Conservation (phyloP, 2,797 vertebrate genomes). For the Etheostoma perlongum region DNA sequence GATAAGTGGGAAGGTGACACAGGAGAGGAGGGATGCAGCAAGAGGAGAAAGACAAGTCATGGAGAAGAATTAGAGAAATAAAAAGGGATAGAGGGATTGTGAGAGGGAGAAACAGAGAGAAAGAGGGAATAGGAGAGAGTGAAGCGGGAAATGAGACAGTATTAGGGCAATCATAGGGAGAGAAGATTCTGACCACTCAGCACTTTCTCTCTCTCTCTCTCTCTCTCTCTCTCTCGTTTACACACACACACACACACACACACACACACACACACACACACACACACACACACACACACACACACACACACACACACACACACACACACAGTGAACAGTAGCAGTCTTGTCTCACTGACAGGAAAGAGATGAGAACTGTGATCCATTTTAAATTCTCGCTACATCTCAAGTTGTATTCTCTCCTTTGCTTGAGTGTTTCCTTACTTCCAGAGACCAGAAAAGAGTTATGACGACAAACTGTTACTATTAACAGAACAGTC, state of each 20-base stretch:
- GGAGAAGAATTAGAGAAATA: slow-evolving; percentile 43
- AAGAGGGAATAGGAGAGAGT: slow-evolving; percentile 62
- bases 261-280: slow-evolving; percentile 23
- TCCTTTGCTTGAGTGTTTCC: slow-evolving; percentile 65
- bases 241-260: slow-evolving; percentile 40
- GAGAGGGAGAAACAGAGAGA: slow-evolving; percentile 42
- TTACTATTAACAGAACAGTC: slow-evolving; percentile 41
- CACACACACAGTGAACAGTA: slow-evolving; percentile 67
- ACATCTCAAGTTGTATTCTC: slow-evolving; percentile 68
- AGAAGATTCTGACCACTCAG: slow-evolving; percentile 82
- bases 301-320: slow-evolving; percentile 36
- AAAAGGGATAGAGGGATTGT: slow-evolving; percentile 38
- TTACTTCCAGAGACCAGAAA: slow-evolving; percentile 46
- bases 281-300: slow-evolving; percentile 35
- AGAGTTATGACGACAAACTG: slow-evolving; percentile 47
- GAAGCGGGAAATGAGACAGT: slow-evolving; percentile 82
- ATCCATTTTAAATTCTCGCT: slow-evolving; percentile 80
- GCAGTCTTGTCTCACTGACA: slow-evolving; percentile 80
- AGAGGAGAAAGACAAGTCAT: slow-evolving; percentile 42
- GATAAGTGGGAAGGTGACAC: slow-evolving; percentile 85
- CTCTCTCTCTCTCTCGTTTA: slow-evolving; percentile 43
- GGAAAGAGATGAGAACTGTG: slow-evolving; percentile 74
- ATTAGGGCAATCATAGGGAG: slow-evolving; percentile 81
- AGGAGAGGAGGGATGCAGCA: slow-evolving; percentile 58
- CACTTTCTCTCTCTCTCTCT: slow-evolving; percentile 66